phyloP scores from a whole-genome alignment of 2,797 vertebrate species.

The Lepus oiostolus region DNA sequence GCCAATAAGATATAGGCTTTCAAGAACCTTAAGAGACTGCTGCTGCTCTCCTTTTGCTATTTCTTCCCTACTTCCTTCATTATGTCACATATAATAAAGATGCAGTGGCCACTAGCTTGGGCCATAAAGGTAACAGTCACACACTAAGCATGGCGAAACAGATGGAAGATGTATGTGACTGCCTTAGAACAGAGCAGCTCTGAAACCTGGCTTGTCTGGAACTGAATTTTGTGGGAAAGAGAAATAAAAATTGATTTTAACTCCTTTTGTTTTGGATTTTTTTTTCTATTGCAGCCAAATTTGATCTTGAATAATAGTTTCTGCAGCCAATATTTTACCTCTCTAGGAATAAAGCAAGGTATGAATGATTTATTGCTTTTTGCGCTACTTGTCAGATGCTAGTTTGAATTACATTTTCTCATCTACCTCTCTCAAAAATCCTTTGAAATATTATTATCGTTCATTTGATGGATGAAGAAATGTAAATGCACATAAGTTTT shows the following conservation, averaged over 20 bases:
- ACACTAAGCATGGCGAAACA: slow-evolving; percentile 6
- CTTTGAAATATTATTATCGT: slow-evolving; percentile 34
- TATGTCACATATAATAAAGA: not conserved
- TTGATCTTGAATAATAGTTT: slow-evolving; percentile 18
- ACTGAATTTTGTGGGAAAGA: slow-evolving; percentile 46
- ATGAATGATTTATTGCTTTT: not conserved
- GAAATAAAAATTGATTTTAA: slow-evolving; percentile 34
- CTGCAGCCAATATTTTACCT: not conserved
- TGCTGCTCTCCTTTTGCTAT: not conserved
- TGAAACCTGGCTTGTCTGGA: not conserved
- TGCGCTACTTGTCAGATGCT: not conserved
- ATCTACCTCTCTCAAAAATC: slow-evolving; percentile 19
- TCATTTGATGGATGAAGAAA: slow-evolving; percentile 39
- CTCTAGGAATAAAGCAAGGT: slow-evolving; percentile 35
- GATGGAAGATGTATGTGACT: not conserved
- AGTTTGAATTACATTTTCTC: slow-evolving; percentile 45
- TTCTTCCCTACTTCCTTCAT: not conserved
- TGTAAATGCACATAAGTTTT: not conserved
- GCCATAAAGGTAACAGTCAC: not conserved
- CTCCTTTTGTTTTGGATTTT: not conserved
- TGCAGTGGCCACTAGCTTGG: not conserved
- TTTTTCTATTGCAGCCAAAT: not conserved
- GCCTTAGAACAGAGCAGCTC: not conserved
- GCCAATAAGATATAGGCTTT: slow-evolving; percentile 12
- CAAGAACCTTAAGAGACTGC: not conserved